Evolutionary conservation across 2,113 vertebrate genomes (phyloP).

Genomic region (Cisticola juncidis): DNA sequence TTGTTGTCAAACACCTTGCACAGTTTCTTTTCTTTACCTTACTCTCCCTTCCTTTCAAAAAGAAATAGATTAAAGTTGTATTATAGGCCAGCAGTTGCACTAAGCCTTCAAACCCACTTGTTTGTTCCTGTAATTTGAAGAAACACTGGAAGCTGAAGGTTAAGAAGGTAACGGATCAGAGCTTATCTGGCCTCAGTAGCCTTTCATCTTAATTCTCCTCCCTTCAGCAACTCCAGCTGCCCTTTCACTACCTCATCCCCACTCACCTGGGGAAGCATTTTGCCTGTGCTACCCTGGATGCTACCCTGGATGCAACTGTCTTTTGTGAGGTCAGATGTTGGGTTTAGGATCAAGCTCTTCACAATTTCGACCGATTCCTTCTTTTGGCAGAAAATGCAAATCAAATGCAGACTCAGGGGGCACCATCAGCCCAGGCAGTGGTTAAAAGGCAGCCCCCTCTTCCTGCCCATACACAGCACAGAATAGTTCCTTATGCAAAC

Average conservation of each 20-base stretch:
- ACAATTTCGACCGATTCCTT: not conserved
- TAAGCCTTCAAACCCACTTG: constrained; percentile 47
- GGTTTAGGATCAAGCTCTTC: not conserved
- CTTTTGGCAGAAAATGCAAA: not conserved
- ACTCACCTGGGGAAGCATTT: not conserved
- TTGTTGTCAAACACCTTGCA: constrained; percentile 77
- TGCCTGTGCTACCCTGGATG: not conserved
- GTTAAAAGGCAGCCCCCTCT: not conserved
- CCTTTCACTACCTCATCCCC: not conserved
- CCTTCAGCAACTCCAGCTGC: not conserved
- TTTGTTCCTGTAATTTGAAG: constrained; percentile 59
- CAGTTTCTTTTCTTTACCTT: constrained; percentile 69
- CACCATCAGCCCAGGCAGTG: not conserved
- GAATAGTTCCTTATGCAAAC: not conserved
- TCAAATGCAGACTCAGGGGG: not conserved
- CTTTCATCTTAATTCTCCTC: constrained; percentile 39
- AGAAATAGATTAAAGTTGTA: constrained; percentile 62
- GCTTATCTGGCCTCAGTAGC: not conserved
- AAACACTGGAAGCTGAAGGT: constrained; percentile 62
- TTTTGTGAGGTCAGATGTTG: not conserved
- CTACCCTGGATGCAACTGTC: not conserved
- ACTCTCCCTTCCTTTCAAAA: constrained; percentile 24
- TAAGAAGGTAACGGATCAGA: constrained; percentile 57
- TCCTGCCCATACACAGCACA: not conserved
- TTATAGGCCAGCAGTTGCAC: constrained; percentile 40